phyloP scores from a whole-genome alignment of 2,113 vertebrate genomes.

The Rhynchomys soricoides region DNA sequence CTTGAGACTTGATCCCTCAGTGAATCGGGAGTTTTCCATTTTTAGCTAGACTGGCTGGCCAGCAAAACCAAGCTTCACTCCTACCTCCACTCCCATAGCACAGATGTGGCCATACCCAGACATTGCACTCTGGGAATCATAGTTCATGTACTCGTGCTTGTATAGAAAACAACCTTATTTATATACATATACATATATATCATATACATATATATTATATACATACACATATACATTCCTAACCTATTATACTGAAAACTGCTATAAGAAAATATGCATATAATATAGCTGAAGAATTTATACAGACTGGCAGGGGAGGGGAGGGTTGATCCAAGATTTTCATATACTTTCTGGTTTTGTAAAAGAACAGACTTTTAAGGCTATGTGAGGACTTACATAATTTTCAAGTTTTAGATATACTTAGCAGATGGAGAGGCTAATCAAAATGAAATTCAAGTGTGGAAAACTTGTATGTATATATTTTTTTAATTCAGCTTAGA shows the following conservation, averaged over 20 bases:
- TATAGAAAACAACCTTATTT: background rate
- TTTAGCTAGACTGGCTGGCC: background rate
- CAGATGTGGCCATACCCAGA: too few relatives aligned
- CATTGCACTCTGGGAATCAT: too few relatives aligned
- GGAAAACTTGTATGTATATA: background rate
- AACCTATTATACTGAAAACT: background rate
- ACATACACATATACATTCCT: background rate
- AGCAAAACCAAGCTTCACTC: background rate
- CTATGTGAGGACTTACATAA: background rate
- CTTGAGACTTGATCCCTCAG: background rate
- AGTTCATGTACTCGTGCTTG: too few relatives aligned
- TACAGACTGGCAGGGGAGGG: background rate
- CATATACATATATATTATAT: background rate
- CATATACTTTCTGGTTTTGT: background rate
- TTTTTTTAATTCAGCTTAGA: background rate
- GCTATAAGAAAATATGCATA: background rate
- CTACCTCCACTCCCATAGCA: too few relatives aligned
- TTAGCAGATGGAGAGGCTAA: constrained; percentile 5
- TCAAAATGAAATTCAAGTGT: constrained; percentile 14
- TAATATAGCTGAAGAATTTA: background rate
- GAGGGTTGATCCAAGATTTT: background rate
- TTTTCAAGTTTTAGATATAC: constrained; percentile 45
- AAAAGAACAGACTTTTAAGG: background rate
- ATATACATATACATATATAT: too few relatives aligned
- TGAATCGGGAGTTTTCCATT: background rate